Evolutionary conservation across 2,888 invertebrate species (phyloP).

Genomic region (Leptothorax acervorum): DNA sequence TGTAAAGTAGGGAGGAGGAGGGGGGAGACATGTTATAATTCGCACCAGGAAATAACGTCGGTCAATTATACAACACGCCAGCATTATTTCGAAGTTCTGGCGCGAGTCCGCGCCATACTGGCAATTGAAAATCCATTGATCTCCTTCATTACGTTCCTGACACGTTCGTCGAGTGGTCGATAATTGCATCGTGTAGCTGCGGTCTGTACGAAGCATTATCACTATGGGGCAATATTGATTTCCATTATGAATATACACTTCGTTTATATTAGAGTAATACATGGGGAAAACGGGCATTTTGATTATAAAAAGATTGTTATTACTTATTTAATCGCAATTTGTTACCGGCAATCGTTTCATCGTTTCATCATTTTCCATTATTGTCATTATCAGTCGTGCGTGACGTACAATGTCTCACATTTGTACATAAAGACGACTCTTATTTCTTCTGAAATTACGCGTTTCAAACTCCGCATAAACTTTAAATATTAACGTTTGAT

Average conservation of each 20-base stretch:
- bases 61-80: constrained; percentile 50
- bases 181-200: constrained; percentile 52
- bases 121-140: constrained; percentile 68
- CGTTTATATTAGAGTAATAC: constrained; percentile 42
- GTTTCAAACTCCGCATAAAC: neutral
- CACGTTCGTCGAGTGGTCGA: constrained; percentile 68
- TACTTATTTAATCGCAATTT: constrained; percentile 7
- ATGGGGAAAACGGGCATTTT: constrained; percentile 8
- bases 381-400: neutral
- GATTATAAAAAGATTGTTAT: constrained; percentile 1
- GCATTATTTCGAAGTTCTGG: constrained; percentile 43
- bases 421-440: too few relatives aligned
- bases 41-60: constrained; percentile 47
- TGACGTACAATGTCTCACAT: neutral
- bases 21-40: constrained; percentile 35
- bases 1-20: too few relatives aligned
- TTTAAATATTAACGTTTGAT: neutral
- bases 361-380: neutral
- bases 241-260: constrained; percentile 37
- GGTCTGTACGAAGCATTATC: constrained; percentile 59
- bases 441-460: neutral
- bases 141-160: constrained; percentile 69
- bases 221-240: constrained; percentile 43
- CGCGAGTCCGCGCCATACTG: constrained; percentile 48
- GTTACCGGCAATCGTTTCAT: neutral